These are phyloP conservation scores for Calliopsis andreniformis DNA, from an alignment of 1,140 invertebrate species.

Conservation along the genomic window DNA sequence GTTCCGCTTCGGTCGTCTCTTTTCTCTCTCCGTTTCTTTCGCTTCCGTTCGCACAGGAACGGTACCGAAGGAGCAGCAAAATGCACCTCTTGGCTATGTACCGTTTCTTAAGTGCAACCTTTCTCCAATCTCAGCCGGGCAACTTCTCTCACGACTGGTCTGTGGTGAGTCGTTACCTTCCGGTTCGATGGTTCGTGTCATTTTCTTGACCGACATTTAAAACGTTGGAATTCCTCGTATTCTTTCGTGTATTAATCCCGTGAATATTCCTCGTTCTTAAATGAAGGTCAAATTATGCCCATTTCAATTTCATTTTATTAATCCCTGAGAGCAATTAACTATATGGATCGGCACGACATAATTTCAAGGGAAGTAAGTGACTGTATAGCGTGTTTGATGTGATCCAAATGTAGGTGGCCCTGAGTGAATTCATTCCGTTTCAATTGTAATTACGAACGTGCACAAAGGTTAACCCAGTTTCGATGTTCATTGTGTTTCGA, in stretches of 20 bases:
- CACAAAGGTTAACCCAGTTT: not conserved
- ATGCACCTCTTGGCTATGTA: constrained; percentile 36
- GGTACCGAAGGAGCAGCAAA: not conserved
- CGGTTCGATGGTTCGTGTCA: constrained; percentile 32
- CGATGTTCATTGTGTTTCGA: not conserved
- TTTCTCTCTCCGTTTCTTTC: constrained; percentile 24
- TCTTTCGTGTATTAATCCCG: too few species aligned
- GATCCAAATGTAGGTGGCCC: too few species aligned
- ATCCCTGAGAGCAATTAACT: too few species aligned
- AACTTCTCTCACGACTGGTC: constrained; percentile 51
- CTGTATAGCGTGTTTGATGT: too few species aligned
- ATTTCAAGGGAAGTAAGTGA: too few species aligned
- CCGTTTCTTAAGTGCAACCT: constrained; percentile 54
- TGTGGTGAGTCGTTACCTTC: constrained; percentile 32
- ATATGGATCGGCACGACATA: too few species aligned
- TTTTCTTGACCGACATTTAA: constrained; percentile 18
- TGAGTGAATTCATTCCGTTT: too few species aligned
- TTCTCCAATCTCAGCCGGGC: constrained; percentile 33
- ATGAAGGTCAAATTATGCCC: not conserved
- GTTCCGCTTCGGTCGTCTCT: not conserved
- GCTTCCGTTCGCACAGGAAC: constrained; percentile 29
- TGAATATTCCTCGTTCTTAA: too few species aligned
- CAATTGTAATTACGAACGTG: too few species aligned
- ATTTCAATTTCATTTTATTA: not conserved
- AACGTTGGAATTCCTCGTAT: too few species aligned